Conservation (phyloP, 2,113 vertebrate genomes). For the Thermophis baileyi region DNA sequence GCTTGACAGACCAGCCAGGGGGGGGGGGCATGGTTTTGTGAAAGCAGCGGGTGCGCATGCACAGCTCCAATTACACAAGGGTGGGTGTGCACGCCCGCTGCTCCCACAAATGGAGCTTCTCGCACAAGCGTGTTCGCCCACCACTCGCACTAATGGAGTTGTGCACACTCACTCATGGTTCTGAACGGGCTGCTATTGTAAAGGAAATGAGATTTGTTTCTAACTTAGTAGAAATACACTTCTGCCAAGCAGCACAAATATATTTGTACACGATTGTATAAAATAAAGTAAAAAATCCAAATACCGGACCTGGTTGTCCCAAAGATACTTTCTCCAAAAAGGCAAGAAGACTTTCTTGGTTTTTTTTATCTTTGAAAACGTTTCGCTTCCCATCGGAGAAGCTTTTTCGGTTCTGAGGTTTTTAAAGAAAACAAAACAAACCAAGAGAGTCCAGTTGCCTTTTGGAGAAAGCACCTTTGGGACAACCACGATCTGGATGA, state of each 20-base stretch:
- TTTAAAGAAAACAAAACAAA: neutral
- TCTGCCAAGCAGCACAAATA: neutral
- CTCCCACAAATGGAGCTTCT: no score
- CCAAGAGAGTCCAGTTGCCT: neutral
- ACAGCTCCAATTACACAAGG: no score
- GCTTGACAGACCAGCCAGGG: neutral
- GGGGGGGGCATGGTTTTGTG: neutral
- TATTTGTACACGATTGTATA: neutral
- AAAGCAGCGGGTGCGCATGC: neutral
- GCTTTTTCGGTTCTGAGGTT: neutral
- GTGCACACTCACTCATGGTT: neutral
- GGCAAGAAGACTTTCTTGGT: neutral
- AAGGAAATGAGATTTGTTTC: neutral
- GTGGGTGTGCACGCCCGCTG: no score
- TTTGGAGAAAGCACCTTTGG: neutral
- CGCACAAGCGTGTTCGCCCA: no score
- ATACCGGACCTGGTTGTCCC: constrained; percentile 90
- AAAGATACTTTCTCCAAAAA: constrained; percentile 40
- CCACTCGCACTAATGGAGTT: no score
- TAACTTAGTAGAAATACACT: neutral
- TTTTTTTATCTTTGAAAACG: neutral
- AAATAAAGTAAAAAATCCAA: neutral
- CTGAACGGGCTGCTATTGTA: neutral
- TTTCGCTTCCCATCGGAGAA: neutral
- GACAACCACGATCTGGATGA: neutral